Percentiles rank a stretch among this genome's conserved stretches.
phyloP scores from a whole-genome alignment of 2,113 vertebrate genomes.

The Rhinolophus ferrumequinum region DNA sequence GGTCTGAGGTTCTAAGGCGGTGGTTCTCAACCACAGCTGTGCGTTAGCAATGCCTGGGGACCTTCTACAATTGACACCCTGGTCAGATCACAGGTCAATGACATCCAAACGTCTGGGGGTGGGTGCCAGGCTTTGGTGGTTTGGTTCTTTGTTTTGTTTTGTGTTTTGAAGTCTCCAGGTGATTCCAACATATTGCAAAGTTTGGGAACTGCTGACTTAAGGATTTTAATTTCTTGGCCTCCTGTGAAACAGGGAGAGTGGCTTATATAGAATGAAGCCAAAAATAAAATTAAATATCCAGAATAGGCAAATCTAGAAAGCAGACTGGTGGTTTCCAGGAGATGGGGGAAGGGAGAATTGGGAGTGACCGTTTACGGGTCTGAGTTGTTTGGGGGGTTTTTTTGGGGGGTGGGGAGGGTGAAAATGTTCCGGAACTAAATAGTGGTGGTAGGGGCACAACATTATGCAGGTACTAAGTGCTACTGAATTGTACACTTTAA shows the following conservation, averaged over 20 bases:
- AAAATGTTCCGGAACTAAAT: neutral
- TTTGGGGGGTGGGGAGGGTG: neutral
- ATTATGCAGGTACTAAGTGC: neutral
- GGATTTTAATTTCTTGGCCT: neutral
- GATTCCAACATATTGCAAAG: neutral
- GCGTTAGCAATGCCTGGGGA: neutral
- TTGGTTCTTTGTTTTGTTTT: fast-evolving
- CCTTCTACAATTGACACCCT: neutral
- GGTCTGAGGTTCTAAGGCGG: fast-evolving
- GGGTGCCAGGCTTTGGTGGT: fast-evolving
- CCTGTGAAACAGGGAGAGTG: fast-evolving
- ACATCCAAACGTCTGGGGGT: neutral
- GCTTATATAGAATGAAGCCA: neutral
- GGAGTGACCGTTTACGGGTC: neutral
- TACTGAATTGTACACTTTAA: neutral
- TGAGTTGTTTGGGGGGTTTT: neutral
- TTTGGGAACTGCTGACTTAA: neutral
- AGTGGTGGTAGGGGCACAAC: fast-evolving
- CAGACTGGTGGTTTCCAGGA: neutral
- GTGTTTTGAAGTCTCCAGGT: neutral
- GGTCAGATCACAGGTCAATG: neutral
- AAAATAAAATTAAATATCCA: neutral
- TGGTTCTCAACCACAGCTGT: fast-evolving
- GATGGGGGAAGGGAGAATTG: neutral
- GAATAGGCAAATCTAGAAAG: neutral